These are phyloP conservation scores for Stegodyphus dumicola DNA, from an alignment of 1,140 invertebrate genomes.

Conservation along the genomic window DNA sequence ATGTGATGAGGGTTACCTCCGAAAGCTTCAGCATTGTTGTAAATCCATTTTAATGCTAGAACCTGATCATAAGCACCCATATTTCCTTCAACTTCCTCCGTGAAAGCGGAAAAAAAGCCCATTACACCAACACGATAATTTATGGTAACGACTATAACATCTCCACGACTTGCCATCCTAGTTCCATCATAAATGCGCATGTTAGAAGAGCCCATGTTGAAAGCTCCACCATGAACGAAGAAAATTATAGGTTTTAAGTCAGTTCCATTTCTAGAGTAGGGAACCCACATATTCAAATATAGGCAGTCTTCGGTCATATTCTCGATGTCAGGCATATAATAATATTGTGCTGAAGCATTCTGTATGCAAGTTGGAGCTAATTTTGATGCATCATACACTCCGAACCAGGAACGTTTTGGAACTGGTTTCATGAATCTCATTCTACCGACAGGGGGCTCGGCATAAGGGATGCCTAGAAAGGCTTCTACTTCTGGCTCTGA, in stretches of 20 bases:
- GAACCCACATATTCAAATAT: background rate
- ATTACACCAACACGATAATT: slow-evolving; percentile 13
- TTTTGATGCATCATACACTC: background rate
- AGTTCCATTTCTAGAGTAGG: background rate
- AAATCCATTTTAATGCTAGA: slow-evolving; percentile 68
- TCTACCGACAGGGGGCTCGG: background rate
- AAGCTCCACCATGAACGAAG: slow-evolving; percentile 6
- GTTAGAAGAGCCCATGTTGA: slow-evolving; percentile 62
- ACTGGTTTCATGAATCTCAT: slow-evolving; percentile 6
- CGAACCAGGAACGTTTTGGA: background rate
- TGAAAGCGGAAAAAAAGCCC: background rate
- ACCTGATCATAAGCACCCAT: slow-evolving; percentile 65
- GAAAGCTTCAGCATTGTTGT: slow-evolving; percentile 66
- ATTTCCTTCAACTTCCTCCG: background rate
- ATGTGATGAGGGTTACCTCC: slow-evolving; percentile 67
- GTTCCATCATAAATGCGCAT: slow-evolving; percentile 5
- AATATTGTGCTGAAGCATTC: background rate
- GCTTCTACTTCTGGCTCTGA: background rate
- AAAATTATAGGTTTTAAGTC: background rate
- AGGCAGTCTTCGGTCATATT: background rate
- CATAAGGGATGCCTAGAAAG: slow-evolving; percentile 16
- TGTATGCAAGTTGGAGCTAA: background rate
- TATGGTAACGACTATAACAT: background rate
- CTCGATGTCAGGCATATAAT: background rate
- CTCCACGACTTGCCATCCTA: background rate